phyloP scores from a whole-genome alignment of 2,797 vertebrate species.

The Acipenser oxyrinchus region DNA sequence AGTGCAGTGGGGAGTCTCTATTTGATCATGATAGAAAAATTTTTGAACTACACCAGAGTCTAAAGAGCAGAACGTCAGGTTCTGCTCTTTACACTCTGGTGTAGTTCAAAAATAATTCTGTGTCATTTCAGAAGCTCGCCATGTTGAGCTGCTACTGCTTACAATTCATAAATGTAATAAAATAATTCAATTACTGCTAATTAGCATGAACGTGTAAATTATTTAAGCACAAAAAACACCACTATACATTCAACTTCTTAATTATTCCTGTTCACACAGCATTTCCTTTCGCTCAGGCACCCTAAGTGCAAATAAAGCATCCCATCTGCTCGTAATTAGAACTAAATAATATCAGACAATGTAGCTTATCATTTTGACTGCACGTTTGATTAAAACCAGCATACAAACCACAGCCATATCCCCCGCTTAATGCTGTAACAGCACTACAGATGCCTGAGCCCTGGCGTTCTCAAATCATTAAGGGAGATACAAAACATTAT shows the following conservation, averaged over 20 bases:
- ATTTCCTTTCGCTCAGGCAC: conserved; percentile 94
- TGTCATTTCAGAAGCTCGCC: conserved; percentile 16
- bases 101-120: conserved; percentile 13
- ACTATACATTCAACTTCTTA: conserved; percentile 97
- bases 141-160: conserved; percentile 31
- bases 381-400: conserved; percentile 89
- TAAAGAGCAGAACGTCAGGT: no score
- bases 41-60: no score
- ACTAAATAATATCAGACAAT: conserved; percentile 98
- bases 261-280: conserved; percentile 99
- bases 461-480: conserved; percentile 42
- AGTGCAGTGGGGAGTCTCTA: conserved; percentile 21
- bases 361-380: conserved; percentile 95
- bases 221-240: conserved; percentile 91
- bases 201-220: conserved; percentile 94
- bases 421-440: conserved; percentile 46
- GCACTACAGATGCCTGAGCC: conserved; percentile 41
- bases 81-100: conserved; percentile 29
- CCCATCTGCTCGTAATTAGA: conserved; percentile 99
- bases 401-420: conserved; percentile 46
- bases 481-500: conserved; percentile 54
- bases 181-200: conserved; percentile 99
- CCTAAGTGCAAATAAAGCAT: conserved; percentile 99
- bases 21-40: conserved; percentile 7
- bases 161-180: conserved; percentile 97